Base-by-base conservation (phyloP, 2,797 vertebrate genomes). In the Lepidocolaptes lacrymiger region DNA sequence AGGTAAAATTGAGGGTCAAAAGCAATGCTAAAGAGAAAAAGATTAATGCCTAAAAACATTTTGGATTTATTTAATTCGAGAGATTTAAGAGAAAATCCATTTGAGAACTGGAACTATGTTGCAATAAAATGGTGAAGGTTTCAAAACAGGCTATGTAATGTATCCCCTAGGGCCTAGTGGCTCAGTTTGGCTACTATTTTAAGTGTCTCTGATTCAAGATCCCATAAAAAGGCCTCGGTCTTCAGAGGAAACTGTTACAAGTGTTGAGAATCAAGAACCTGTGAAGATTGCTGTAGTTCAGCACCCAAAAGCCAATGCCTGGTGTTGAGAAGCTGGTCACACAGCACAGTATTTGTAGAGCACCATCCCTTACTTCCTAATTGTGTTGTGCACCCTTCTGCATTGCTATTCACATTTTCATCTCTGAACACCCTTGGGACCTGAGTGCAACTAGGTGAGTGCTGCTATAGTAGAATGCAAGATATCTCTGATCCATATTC, bases 391-490 rank as follows among this genome's bases (percentile, higher is more conserved):
- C 59, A 28, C 30, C 34, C 15, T 66, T 6, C 4, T 17, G 30
- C 2, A 0, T n/a, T 89, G n/a, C 37, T 66, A 2, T 36, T 66
- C n/a, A 7, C 4, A 7, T 69, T 63, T 81, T 61, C 24, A 54
- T 67, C 43, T 44, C 77, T 24, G 37, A 83, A 32, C 41, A 41
- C 21, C 32, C 16, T 10, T 64, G 59, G 55, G 48, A 71, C 44
- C 18, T 8, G 23, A 69, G 12, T 30, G 59, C 46, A 49, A 21
- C 14, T 51, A 6, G 0, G 1, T 41, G 37, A 64, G 19, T 2
- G 4, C 55, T 32, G 15, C 55, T 79, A 0, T n/a, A 30, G 26
- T 16, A 36, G 36, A 59, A 43, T 30, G 39, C 43, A 39, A 39
- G 46, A 14, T 55, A 46, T 58, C 76, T 79, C 46, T 88, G 32